phyloP scores from a whole-genome alignment of 2,113 vertebrate species.

The Recurvirostra avosetta region DNA sequence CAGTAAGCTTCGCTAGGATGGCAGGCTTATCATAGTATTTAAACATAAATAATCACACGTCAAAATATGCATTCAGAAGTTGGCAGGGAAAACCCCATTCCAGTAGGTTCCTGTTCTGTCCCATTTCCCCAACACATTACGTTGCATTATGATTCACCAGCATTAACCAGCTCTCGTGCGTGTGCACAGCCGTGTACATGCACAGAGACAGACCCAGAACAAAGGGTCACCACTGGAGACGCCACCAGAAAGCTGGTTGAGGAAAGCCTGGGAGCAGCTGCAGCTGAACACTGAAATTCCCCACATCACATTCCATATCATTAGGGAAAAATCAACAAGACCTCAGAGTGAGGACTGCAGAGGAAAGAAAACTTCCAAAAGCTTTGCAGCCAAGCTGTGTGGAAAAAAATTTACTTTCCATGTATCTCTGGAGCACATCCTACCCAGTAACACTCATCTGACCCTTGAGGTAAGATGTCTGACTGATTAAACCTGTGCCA shows the following conservation, averaged over 20 bases:
- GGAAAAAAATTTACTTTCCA: background rate
- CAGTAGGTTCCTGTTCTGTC: background rate
- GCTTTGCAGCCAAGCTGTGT: background rate
- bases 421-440: background rate
- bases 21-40: background rate
- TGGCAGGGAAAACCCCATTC: background rate
- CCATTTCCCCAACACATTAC: background rate
- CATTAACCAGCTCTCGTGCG: background rate
- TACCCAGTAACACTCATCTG: background rate
- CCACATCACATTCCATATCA: background rate
- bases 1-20: background rate
- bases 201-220: background rate
- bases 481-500: background rate
- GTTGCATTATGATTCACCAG: background rate
- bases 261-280: background rate
- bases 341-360: background rate
- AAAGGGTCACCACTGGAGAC: background rate
- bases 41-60: background rate
- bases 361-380: background rate
- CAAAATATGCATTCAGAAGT: background rate
- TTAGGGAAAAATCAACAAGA: background rate
- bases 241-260: background rate
- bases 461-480: background rate
- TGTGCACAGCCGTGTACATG: fast-evolving
- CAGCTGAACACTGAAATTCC: background rate